Evolutionary conservation across 2,113 vertebrate genomes (phyloP).

Genomic region (Oriolus oriolus): DNA sequence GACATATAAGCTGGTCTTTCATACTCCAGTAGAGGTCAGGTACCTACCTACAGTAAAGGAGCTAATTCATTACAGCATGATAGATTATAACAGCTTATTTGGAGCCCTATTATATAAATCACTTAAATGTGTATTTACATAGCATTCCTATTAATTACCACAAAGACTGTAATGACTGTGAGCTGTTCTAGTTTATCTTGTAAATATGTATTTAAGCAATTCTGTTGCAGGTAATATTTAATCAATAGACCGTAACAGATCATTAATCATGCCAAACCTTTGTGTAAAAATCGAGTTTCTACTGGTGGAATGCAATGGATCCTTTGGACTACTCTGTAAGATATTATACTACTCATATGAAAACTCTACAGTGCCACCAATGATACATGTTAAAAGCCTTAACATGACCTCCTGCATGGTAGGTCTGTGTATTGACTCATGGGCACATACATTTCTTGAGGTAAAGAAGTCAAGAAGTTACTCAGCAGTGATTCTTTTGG

Average conservation of each 20-base stretch:
- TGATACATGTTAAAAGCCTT: not conserved
- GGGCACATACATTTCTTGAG: not conserved
- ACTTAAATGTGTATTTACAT: conserved; percentile 77
- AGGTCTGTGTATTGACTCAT: not conserved
- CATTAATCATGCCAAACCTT: conserved; percentile 65
- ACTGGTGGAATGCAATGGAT: conserved; percentile 24
- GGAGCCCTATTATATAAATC: conserved; percentile 75
- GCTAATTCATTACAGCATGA: conserved; percentile 70
- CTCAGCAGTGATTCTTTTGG: not conserved
- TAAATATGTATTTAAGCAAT: conserved; percentile 61
- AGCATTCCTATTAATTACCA: conserved; percentile 76
- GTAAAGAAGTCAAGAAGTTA: not conserved
- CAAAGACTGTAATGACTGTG: conserved; percentile 58
- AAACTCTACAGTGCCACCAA: not conserved
- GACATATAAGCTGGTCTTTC: conserved; percentile 51
- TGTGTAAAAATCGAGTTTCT: conserved; percentile 52
- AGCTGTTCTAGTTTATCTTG: conserved; percentile 62
- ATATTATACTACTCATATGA: not conserved
- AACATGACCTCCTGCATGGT: not conserved
- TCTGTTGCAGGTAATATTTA: conserved; percentile 63
- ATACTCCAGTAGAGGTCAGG: conserved; percentile 68
- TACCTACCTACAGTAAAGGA: conserved; percentile 68
- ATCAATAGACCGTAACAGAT: conserved; percentile 44
- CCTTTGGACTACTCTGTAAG: not conserved
- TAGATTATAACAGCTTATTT: conserved; percentile 73